A percentile compares a stretch with the other conserved stretches of the same genome.
These are phyloP conservation scores for Ctenopoma multispine DNA, from an alignment of 2,797 vertebrate genomes.

Conservation along the genomic window DNA sequence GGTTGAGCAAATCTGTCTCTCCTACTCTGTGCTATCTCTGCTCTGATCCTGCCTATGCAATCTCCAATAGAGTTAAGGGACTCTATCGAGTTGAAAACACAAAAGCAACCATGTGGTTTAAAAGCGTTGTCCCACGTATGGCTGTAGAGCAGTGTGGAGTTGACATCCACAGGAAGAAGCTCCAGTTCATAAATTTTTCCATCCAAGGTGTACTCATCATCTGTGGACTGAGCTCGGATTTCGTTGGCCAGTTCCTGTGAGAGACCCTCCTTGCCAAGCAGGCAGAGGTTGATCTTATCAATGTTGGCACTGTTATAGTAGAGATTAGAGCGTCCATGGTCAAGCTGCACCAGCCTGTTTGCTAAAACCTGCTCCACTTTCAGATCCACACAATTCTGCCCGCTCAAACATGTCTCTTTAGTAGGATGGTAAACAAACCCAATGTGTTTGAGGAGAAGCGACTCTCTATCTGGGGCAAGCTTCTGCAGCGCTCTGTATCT, in stretches of 20 bases:
- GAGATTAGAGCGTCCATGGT: slow-evolving; percentile 91
- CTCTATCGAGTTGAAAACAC: slow-evolving; percentile 98
- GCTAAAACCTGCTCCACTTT: slow-evolving; percentile 97
- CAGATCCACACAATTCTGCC: slow-evolving; percentile 95
- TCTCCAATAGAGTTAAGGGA: slow-evolving; percentile 97
- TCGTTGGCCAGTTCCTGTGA: slow-evolving; percentile 98
- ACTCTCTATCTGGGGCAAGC: slow-evolving; percentile 97
- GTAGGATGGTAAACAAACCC: slow-evolving; percentile 99
- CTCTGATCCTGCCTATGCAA: slow-evolving; percentile 94
- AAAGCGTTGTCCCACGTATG: slow-evolving; percentile 93
- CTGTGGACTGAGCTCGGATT: slow-evolving; percentile 97
- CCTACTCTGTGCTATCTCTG: slow-evolving; percentile 92
- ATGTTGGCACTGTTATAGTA: slow-evolving; percentile 96
- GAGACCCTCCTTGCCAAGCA: slow-evolving; percentile 96
- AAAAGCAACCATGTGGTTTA: slow-evolving; percentile 98
- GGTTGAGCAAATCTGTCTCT: slow-evolving; percentile 92
- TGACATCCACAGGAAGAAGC: slow-evolving; percentile 94
- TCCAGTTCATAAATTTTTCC: slow-evolving; percentile 99
- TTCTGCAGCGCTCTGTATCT: slow-evolving; percentile 98
- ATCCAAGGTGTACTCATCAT: slow-evolving; percentile 98
- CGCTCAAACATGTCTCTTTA: slow-evolving; percentile 98
- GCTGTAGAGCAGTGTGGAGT: slow-evolving; percentile 93
- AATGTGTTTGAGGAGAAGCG: slow-evolving; percentile 98
- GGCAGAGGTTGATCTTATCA: slow-evolving; percentile 98
- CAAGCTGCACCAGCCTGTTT: slow-evolving; percentile 93